Conservation (phyloP, 2,113 vertebrate species). For the Tapirus terrestris region DNA sequence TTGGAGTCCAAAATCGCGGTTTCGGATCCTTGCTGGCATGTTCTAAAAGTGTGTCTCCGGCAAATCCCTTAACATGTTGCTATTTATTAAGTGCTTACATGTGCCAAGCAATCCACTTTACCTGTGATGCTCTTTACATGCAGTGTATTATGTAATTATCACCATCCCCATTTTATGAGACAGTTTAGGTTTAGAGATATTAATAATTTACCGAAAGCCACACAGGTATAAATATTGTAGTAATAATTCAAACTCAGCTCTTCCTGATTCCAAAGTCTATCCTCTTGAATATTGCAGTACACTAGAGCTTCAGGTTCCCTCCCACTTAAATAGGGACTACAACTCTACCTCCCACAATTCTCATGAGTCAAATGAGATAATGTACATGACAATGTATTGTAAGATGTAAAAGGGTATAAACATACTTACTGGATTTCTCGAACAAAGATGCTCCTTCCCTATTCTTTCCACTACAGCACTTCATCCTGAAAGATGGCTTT, state of each 20-base stretch:
- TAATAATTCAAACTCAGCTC: constrained; percentile 38
- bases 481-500: not conserved
- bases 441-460: not conserved
- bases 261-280: not conserved
- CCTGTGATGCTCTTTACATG: not conserved
- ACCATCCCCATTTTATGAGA: not conserved
- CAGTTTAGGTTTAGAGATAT: constrained; percentile 23
- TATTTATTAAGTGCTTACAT: constrained; percentile 6
- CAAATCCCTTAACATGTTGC: constrained; percentile 27
- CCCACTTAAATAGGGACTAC: not conserved
- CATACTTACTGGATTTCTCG: not conserved
- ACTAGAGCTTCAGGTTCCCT: not conserved
- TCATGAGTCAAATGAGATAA: not conserved
- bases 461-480: not conserved
- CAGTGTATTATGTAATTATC: not conserved
- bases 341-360: not conserved
- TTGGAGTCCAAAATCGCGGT: not conserved
- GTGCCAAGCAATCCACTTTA: not conserved
- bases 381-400: not conserved
- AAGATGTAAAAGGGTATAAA: not conserved
- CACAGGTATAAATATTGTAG: not conserved
- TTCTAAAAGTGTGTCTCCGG: not conserved
- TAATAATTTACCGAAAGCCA: constrained; percentile 19
- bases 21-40: not conserved
- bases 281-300: not conserved